Evolutionary conservation across 2,113 vertebrate genomes (phyloP), one percentile per base, ranked within the genome.

Genomic region (Capreolus pygargus): DNA sequence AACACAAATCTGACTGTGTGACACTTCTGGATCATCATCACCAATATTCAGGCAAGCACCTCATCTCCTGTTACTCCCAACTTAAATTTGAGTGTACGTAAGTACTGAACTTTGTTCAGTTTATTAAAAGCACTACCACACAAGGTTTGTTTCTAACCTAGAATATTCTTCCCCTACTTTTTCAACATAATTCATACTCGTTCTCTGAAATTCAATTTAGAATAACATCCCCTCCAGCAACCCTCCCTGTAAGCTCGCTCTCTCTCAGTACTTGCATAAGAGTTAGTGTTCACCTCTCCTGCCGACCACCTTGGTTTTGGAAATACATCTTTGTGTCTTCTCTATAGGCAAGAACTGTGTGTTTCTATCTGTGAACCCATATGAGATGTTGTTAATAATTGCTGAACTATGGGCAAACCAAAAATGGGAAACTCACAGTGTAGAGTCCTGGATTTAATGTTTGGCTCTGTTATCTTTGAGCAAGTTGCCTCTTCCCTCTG

Each of bases 181-280:
- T 82, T 67, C 64, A 45, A 43, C 33, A 61, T 47, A 14, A 86
- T 57, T 82, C 52, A 79, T 87, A 70, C 25, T 83, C 55, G 19
- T 83, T 36, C 86, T 30, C n/a, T 47, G 39, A 54, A 21, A n/a
- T 83, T 58, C 90, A 57, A 16, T 50, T 10, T 10, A 43, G 30
- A 79, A 16, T 28, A 8, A 19, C 28, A 19, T 21, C 14, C 7
- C 7, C 12, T 64, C 43, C 61, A n/a, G 9, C 10, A 27, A 12
- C 9, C 52, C 39, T 36, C 50, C 3, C 30, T 43, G 5, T 15
- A 60, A 36, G 47, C 11, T 74, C 43, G 0, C 39, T 14, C 12
- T 0, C 33, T 54, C 33, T 28, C 8, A 2, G 2, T 27, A 23
- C 43, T 19, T 25, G 0, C n/a, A 0, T 3, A 45, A 19, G 7